Base-by-base conservation (phyloP, 64 coral and sea anemone genomes). In the Stylophora pistillata region DNA sequence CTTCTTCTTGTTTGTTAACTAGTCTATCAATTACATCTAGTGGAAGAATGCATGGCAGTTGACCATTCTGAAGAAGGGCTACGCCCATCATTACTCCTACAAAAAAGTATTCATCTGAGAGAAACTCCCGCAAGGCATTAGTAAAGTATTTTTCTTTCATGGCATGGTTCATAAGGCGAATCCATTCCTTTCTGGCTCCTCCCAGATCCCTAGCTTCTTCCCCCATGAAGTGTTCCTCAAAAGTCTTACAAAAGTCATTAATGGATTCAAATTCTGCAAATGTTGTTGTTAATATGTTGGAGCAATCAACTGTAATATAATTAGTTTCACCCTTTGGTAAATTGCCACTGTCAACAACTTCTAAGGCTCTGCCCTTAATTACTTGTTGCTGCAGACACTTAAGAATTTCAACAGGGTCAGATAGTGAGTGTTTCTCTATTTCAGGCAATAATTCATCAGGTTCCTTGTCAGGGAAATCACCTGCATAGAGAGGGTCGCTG, bases 161-260 rank as follows among this genome's bases (percentile, higher is more conserved):
- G 0, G 88, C 77, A 56, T 21, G 26, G 34, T 89, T 89, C 18
- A 89, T 58, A 1, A 81, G 29, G 1, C 64, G 33, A 1, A 89
- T 81, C 88, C 88, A 89, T 13, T 89, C 77, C 20, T 89, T 89
- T 1, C 77, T 30, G 0, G 88, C 76, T 1, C 77, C 88, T 47
- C 78, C 88, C 71, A 21, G 15, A 21, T 81, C 88, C 32, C 32
- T 53, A 0, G 88, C 76, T 3, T 72, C 71, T 52, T 72, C 63
- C 1, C 88, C 74, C 20, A 89, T 81, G 30, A 89, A 89, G 15
- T 89, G 60, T 0, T 81, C 77, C 72, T 89, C 87, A 73, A 89
- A 89, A 3, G 88, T 89, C 20, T 56, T 56, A 11, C 1, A 55
- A 30, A 58, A 89, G n/a, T 89, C 77, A 37, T 89, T 27, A 72